Evolutionary conservation across 2,888 invertebrate species (phyloP), one percentile per base, ranked within the genome.

Genomic region (Bombyx huttoni): DNA sequence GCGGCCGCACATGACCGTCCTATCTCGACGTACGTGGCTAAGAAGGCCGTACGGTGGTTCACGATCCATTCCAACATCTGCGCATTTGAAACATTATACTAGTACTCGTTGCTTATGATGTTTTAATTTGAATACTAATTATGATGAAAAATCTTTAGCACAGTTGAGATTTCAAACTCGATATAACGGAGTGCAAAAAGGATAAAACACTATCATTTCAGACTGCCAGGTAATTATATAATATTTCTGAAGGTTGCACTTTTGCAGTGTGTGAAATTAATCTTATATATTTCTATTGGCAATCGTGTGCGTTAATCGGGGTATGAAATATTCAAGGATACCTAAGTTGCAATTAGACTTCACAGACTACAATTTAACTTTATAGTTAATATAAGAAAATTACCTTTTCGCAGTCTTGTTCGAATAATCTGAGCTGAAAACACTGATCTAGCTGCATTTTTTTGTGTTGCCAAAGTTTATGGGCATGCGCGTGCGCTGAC

Each of bases 41-140:
- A 92, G 89, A 99, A 98, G 57, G 96, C 94, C 73, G 98, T 98
- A 53, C 97, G 92, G 78, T 98, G 98, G 80, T 97, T 97, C 67
- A 96, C 94, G 59, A 98, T 97, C 98, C 98, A 98, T 74, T 98
- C 97, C 75, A 98, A 94, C 97, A 98, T 98, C 93, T 97, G 85
- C 8, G 75, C 73, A 58, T 13, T 49, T 24, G 48, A 54, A 34
- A 50, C 45, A 54, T 40, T 40, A 47, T 49, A 51, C 24, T 40
- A 40, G 8, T 40, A 10, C 40, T 10, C 40, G 7, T 40, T 40
- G 3, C 12, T 40, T 40, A 40, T 7, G 7, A 7, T 40, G 40
- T 40, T 40, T 40, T 5, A 40, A 40, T 3, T 3, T 8, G 40
- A 10, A 40, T 40, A 40, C 40, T 7, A 40, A 12, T 40, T 40